Conservation (phyloP, 2,113 vertebrate genomes). For the Crotalus horridus region DNA sequence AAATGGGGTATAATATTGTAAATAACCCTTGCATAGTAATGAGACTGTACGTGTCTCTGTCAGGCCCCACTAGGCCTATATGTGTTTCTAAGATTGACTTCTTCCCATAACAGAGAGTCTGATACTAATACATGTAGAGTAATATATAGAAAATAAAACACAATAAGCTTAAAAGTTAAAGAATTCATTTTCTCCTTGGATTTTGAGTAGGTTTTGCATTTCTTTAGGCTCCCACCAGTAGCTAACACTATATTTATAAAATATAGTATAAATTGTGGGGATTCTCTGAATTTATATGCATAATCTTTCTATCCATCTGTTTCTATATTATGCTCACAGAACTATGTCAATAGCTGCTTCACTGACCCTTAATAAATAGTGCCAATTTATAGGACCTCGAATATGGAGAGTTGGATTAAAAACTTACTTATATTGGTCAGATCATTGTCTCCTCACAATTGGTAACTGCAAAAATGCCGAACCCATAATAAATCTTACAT, state of each 20-base stretch:
- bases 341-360: background rate
- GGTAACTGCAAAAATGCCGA: background rate
- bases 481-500: background rate
- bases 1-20: conserved; percentile 62
- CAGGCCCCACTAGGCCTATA: conserved; percentile 55
- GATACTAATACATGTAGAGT: conserved; percentile 60
- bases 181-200: conserved; percentile 55
- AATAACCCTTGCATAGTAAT: conserved; percentile 61
- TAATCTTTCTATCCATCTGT: conserved; percentile 40
- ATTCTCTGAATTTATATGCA: conserved; percentile 31
- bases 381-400: background rate
- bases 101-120: conserved; percentile 47
- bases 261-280: conserved; percentile 48
- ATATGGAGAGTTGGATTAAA: background rate
- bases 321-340: conserved; percentile 51
- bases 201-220: conserved; percentile 59
- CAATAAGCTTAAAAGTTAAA: conserved; percentile 59
- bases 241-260: conserved; percentile 62
- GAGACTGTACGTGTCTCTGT: conserved; percentile 61
- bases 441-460: background rate
- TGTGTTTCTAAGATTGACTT: conserved; percentile 61
- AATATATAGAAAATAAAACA: conserved; percentile 60
- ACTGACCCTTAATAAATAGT: background rate
- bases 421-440: background rate
- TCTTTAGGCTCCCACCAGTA: conserved; percentile 57